Conservation (phyloP, 2,888 invertebrate genomes). For the Colletes collaris region DNA sequence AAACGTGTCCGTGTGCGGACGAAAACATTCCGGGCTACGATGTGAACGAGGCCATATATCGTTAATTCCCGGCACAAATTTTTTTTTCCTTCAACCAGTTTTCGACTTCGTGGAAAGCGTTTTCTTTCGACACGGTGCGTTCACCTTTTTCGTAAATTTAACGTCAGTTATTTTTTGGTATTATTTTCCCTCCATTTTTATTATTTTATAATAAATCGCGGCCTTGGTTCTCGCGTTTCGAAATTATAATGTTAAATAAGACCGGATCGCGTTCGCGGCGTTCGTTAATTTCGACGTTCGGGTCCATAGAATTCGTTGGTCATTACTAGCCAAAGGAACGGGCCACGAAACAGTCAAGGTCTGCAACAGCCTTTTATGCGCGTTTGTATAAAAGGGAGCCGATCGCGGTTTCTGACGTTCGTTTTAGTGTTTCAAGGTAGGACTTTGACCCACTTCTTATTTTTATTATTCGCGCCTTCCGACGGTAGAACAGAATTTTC, state of each 20-base stretch:
- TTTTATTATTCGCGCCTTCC: not conserved
- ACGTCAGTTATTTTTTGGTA: too few species aligned
- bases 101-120: too few species aligned
- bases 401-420: not conserved
- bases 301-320: not conserved
- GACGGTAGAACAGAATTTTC: not conserved
- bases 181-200: too few species aligned
- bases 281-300: not conserved
- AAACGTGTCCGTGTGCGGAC: slow-evolving; percentile 15
- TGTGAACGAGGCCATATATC: too few species aligned
- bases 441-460: slow-evolving; percentile 23
- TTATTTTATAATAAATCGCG: too few species aligned
- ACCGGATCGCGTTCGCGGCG: too few species aligned
- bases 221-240: not conserved
- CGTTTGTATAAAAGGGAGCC: not conserved
- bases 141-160: too few species aligned
- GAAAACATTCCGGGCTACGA: not conserved
- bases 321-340: not conserved
- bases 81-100: too few species aligned
- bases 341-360: too few species aligned
- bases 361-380: too few species aligned
- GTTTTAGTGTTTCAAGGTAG: slow-evolving; percentile 1
- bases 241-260: not conserved
- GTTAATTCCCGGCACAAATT: too few species aligned
- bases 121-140: too few species aligned